Base-by-base conservation (phyloP, 2,888 invertebrate species). In the Lobophora halterata region DNA sequence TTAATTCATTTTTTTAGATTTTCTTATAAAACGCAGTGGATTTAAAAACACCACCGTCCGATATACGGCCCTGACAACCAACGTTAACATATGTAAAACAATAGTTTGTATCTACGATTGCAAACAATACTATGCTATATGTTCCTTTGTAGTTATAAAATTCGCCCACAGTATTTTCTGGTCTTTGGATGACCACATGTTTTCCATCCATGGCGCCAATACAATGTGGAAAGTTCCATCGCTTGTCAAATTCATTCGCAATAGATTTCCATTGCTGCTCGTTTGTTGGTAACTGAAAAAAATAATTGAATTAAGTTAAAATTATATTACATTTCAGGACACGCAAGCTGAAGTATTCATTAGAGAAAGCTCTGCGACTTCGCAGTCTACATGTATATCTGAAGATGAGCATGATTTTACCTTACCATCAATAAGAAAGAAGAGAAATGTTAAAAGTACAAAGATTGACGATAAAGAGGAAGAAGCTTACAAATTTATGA, bases 201-300 rank as follows among this genome's bases (percentile, higher is more conserved):
- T 30, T 71, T 3, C 71, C 72, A 36, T 71, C 67, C 36, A 69
- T 59, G 3, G 68, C 58, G 13, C 58, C 71, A 20, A 20, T 29
- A 29, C 18, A 29, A 29, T 19, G 20, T 29, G 30, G 30, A 30
- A 70, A 71, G 50, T 69, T 57, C 68, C 66, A 70, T 46, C 35
- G 43, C 23, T 56, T 34, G 14, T 58, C 42, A 40, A 61, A 66
- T 27, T 44, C 16, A 9, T 56, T 9, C 4, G 60, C 46, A 9
- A 63, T 25, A 39, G 39, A 29, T 8, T 46, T 43, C 64, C 65
- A 69, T 35, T 64, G 56, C 49, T 61, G 39, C 48, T 53, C 30
- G 25, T 37, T 52, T 18, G 24, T 12, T 21, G 53, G 53, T 28
- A 50, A 11, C 58, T 55, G 41, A 43, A 53, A 53, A 43, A 34